Conservation (phyloP, 2,113 vertebrate species). For the Hirundichthys speculiger region DNA sequence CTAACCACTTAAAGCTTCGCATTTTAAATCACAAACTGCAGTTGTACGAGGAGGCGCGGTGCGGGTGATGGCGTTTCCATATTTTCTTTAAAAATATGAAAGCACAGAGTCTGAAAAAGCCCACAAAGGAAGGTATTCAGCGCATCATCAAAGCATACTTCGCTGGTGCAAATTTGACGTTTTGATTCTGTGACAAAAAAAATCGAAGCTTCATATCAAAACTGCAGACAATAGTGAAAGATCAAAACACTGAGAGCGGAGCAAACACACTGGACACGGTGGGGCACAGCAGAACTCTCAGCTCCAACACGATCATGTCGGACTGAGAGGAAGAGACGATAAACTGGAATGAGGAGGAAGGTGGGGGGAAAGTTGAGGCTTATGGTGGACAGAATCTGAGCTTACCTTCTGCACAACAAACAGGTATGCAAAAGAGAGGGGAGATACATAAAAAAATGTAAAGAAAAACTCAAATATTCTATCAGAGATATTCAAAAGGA, state of each 20-base stretch:
- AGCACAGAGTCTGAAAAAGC: constrained; percentile 26
- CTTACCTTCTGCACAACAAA: constrained; percentile 98
- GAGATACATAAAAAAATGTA: constrained; percentile 80
- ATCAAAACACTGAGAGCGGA: constrained; percentile 30
- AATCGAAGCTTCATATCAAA: constrained; percentile 29
- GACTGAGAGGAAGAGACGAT: constrained; percentile 26
- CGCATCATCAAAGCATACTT: constrained; percentile 14
- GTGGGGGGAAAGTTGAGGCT: constrained; percentile 24
- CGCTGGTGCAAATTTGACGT: constrained; percentile 33
- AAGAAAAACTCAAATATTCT: constrained; percentile 58
- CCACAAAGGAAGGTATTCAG: constrained; percentile 23
- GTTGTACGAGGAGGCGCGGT: constrained; percentile 1
- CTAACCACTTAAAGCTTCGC: background rate
- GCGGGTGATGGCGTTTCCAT: background rate
- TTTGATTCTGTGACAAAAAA: constrained; percentile 33
- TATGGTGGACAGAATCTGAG: constrained; percentile 54
- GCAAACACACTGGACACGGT: constrained; percentile 30
- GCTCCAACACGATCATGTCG: constrained; percentile 29
- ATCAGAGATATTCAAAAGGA: constrained; percentile 25
- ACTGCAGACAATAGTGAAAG: background rate
- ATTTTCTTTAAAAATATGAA: constrained; percentile 8
- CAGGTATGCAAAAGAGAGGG: constrained; percentile 85
- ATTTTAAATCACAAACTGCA: background rate
- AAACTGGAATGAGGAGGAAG: constrained; percentile 6
- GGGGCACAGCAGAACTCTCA: constrained; percentile 20